These are phyloP conservation scores for Sicus ferrugineus DNA, from an alignment of 2,888 invertebrate genomes.

Conservation along the genomic window DNA sequence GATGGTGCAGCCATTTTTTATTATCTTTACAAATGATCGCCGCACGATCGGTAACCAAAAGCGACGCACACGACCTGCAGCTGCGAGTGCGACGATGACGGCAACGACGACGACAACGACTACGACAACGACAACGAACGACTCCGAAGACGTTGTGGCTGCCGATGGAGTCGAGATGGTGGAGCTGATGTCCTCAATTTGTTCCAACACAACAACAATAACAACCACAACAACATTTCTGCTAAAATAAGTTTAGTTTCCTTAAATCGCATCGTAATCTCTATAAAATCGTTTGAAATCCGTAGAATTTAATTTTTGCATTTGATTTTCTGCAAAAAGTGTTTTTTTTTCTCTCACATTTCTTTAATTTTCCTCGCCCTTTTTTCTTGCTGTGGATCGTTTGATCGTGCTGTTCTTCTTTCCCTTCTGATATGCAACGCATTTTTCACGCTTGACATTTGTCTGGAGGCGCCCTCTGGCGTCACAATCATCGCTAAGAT, in stretches of 20 bases:
- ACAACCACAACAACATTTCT: constrained; percentile 13
- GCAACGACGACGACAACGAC: not conserved
- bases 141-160: not conserved
- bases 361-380: not conserved
- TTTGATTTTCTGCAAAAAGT: constrained; percentile 5
- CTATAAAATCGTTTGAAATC: not conserved
- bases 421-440: constrained; percentile 52
- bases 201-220: too few species aligned
- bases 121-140: not conserved
- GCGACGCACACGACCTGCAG: constrained; percentile 52
- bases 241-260: not conserved
- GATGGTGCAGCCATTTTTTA: constrained; percentile 6
- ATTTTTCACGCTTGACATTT: constrained; percentile 64
- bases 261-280: not conserved
- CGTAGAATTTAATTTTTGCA: not conserved
- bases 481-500: constrained; percentile 41
- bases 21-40: constrained; percentile 57
- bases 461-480: constrained; percentile 59
- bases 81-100: constrained; percentile 13
- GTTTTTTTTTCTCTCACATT: not conserved
- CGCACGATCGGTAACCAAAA: constrained; percentile 57
- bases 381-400: not conserved
- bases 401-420: not conserved
- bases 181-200: constrained; percentile 26
- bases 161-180: constrained; percentile 2